Evolutionary conservation across 2,888 invertebrate genomes (phyloP).

Genomic region (Pterostichus madidus): DNA sequence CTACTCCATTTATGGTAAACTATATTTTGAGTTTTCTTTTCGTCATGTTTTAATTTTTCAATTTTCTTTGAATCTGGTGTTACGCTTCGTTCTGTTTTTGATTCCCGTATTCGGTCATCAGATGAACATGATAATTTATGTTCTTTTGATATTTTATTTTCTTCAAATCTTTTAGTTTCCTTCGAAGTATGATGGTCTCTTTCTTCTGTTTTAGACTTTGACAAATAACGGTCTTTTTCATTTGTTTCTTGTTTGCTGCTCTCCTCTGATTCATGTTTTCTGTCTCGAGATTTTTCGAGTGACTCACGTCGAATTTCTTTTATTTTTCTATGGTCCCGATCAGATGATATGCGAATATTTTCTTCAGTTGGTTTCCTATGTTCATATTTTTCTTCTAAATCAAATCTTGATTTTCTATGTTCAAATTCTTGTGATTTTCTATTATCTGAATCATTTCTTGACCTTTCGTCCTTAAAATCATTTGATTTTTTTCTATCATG

Average conservation of each 20-base stretch:
- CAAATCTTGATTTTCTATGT: slow-evolving; percentile 1
- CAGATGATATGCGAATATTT: not conserved
- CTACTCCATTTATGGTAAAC: slow-evolving; percentile 62
- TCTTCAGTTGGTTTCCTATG: not conserved
- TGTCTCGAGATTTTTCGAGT: not conserved
- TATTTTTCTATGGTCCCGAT: not conserved
- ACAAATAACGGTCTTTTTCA: not conserved
- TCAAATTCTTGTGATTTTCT: slow-evolving; percentile 31
- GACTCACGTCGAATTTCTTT: not conserved
- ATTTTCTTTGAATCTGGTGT: not conserved
- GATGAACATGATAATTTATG: slow-evolving; percentile 17
- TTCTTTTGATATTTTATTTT: slow-evolving; percentile 51
- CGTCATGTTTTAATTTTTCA: slow-evolving; percentile 23
- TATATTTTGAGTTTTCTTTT: slow-evolving; percentile 8
- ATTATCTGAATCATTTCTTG: slow-evolving; percentile 13
- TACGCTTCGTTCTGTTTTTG: not conserved
- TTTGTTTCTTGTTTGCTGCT: not conserved
- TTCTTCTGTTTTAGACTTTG: not conserved
- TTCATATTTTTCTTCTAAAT: slow-evolving; percentile 5
- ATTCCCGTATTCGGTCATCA: not conserved
- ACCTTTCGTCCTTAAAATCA: slow-evolving; percentile 12
- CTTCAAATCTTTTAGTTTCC: slow-evolving; percentile 11
- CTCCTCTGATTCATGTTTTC: not conserved
- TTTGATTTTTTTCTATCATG: not conserved
- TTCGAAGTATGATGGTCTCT: slow-evolving; percentile 4